phyloP scores from a whole-genome alignment of 2,888 invertebrate species.

The Phasia obesa region DNA sequence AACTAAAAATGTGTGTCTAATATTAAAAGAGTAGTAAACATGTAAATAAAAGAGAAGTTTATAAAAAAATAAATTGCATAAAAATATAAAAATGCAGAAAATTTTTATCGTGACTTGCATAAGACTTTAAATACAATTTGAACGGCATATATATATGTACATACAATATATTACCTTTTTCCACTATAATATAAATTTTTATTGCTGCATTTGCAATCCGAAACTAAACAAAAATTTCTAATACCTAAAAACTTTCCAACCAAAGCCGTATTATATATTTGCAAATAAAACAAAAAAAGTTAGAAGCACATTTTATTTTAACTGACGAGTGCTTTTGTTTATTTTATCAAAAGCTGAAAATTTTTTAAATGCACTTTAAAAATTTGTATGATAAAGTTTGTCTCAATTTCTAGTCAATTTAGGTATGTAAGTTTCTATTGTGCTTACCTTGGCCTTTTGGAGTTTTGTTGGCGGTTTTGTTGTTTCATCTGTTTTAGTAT shows the following conservation, averaged over 20 bases:
- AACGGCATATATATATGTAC: neutral
- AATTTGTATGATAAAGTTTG: too few relatives aligned
- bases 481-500: neutral
- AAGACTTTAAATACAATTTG: conserved; percentile 53
- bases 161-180: neutral
- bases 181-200: neutral
- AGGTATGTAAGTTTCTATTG: too few relatives aligned
- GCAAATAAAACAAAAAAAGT: too few relatives aligned
- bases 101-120: conserved; percentile 51
- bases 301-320: too few relatives aligned
- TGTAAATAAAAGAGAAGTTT: neutral
- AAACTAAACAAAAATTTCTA: too few relatives aligned
- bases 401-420: too few relatives aligned
- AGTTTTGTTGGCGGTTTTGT: neutral
- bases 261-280: too few relatives aligned
- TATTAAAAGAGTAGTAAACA: neutral
- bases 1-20: conserved; percentile 20
- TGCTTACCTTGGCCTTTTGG: neutral
- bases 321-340: too few relatives aligned
- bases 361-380: too few relatives aligned
- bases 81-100: neutral
- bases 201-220: too few relatives aligned
- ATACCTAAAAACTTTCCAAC: too few relatives aligned
- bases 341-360: too few relatives aligned
- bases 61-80: neutral